phyloP scores from a whole-genome alignment of 2,888 invertebrate genomes.

The Baronia brevicornis region DNA sequence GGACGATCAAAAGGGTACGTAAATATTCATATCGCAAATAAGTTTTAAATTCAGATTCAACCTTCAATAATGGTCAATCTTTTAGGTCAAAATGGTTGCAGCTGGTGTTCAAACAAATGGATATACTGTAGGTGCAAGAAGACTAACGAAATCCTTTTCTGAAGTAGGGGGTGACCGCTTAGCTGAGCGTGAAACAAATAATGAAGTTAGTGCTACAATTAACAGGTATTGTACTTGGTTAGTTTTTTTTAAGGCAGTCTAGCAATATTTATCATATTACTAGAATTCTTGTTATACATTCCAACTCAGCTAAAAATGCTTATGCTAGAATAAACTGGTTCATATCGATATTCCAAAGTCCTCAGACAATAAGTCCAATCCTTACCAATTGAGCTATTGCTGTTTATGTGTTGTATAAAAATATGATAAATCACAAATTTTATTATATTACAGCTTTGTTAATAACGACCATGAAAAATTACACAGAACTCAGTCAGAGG shows the following conservation, averaged over 20 bases:
- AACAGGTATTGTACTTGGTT: slow-evolving; percentile 43
- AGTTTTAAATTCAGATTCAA: too few relatives aligned
- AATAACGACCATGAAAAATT: slow-evolving; percentile 82
- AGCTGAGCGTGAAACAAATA: slow-evolving; percentile 44
- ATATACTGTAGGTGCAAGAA: slow-evolving; percentile 75
- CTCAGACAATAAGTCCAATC: too few relatives aligned
- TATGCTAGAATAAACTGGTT: too few relatives aligned
- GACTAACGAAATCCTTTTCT: slow-evolving; percentile 88
- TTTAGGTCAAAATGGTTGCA: slow-evolving; percentile 88
- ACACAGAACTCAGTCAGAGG: slow-evolving; percentile 90
- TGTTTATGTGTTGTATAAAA: not conserved
- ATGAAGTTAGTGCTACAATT: slow-evolving; percentile 43
- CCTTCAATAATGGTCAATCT: slow-evolving; percentile 1
- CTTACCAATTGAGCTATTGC: too few relatives aligned
- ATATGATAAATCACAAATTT: not conserved
- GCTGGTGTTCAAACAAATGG: slow-evolving; percentile 95
- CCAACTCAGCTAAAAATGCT: too few relatives aligned
- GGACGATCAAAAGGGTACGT: slow-evolving; percentile 85
- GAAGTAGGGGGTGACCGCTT: slow-evolving; percentile 77
- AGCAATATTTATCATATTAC: slow-evolving; percentile 2
- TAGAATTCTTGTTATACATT: too few relatives aligned
- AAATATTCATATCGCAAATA: too few relatives aligned
- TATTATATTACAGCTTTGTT: slow-evolving; percentile 42
- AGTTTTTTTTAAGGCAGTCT: not conserved
- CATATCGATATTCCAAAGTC: too few relatives aligned